Evolutionary conservation across 2,113 vertebrate species (phyloP).

Genomic region (Poeciliopsis occidentalis): DNA sequence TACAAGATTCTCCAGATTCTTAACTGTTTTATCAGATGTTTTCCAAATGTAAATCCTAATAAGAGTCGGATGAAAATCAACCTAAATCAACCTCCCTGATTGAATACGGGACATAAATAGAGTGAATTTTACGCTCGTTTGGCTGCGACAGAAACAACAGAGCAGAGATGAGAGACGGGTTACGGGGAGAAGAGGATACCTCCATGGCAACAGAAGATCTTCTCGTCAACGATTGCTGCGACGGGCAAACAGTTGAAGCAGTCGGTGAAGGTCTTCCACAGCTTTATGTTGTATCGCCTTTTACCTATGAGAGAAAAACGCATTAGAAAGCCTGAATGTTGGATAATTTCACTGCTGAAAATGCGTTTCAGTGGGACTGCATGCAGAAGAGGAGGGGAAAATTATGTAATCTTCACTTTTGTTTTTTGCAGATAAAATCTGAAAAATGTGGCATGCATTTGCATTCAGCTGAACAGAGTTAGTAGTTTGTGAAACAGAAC

Average conservation of each 20-base stretch:
- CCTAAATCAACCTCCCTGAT: not conserved
- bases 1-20: not conserved
- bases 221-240: constrained; percentile 95
- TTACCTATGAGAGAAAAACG: constrained; percentile 83
- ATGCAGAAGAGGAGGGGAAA: not conserved
- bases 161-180: constrained; percentile 11
- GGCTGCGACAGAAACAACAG: constrained; percentile 48
- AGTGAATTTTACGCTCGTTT: constrained; percentile 17
- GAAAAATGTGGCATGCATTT: not conserved
- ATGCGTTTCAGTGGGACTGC: not conserved
- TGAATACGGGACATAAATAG: constrained; percentile 10
- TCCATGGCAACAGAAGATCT: constrained; percentile 99
- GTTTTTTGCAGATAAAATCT: not conserved
- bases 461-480: not conserved
- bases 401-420: not conserved
- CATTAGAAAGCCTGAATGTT: not conserved
- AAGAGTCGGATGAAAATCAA: not conserved
- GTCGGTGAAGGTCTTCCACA: constrained; percentile 98
- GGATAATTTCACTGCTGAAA: not conserved
- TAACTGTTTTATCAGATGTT: not conserved
- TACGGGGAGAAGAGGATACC: constrained; percentile 78
- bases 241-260: constrained; percentile 98
- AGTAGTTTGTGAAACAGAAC: not conserved
- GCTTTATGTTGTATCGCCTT: constrained; percentile 96
- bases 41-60: not conserved